phyloP scores from a whole-genome alignment of 2,797 vertebrate species.

The Cuniculus paca region DNA sequence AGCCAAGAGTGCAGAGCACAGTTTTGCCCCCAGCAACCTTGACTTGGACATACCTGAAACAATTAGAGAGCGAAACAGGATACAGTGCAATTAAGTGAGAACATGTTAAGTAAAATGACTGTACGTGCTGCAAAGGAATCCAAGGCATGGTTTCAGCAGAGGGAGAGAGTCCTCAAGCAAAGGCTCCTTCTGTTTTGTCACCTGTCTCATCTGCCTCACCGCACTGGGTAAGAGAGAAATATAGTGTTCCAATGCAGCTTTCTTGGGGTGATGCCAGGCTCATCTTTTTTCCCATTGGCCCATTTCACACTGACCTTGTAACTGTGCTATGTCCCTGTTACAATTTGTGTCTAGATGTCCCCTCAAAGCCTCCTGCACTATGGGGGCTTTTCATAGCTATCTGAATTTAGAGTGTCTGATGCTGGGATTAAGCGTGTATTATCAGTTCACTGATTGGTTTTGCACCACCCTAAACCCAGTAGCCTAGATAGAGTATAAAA shows the following conservation, averaged over 20 bases:
- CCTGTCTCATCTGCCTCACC: background rate
- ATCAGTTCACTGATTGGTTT: background rate
- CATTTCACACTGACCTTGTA: background rate
- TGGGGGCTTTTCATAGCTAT: too few species aligned
- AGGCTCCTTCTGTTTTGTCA: background rate
- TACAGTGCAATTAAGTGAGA: constrained; percentile 11
- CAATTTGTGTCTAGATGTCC: background rate
- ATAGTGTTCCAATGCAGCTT: rapidly evolving
- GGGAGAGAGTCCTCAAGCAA: background rate
- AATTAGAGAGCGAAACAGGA: constrained; percentile 47
- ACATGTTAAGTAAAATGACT: constrained; percentile 37
- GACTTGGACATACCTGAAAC: constrained; percentile 46
- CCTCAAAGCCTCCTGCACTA: background rate
- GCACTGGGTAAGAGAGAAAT: background rate
- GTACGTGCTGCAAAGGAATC: background rate
- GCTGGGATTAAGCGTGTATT: background rate
- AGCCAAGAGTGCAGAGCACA: background rate
- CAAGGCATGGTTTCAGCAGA: background rate
- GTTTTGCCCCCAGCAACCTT: constrained; percentile 58
- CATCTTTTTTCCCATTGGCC: background rate
- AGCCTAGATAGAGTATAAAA: background rate
- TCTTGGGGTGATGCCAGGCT: rapidly evolving
- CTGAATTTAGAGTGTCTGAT: background rate
- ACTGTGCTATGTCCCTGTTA: background rate
- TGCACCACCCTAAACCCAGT: background rate